phyloP scores from a whole-genome alignment of 2,797 vertebrate species.

The Gymnodraco acuticeps region DNA sequence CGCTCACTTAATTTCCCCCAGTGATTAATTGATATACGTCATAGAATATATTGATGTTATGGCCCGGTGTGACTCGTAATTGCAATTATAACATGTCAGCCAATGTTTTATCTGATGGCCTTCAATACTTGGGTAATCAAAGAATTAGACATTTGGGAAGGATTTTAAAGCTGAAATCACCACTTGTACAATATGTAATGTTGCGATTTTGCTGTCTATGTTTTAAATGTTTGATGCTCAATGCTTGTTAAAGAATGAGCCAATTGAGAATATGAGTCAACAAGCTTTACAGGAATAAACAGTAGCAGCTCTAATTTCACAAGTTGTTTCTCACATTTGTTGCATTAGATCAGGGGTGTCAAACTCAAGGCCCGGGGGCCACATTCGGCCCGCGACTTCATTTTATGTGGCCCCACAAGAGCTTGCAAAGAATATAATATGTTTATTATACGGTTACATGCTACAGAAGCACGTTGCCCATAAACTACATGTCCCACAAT shows the following conservation, averaged over 20 bases:
- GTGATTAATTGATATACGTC: slow-evolving; percentile 17
- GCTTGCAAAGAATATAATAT: too few relatives aligned
- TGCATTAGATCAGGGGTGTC: slow-evolving; percentile 17
- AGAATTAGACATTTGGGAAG: not conserved
- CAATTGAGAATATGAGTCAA: not conserved
- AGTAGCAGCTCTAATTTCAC: not conserved
- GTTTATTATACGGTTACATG: too few relatives aligned
- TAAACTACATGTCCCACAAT: too few relatives aligned
- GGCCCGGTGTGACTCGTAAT: not conserved
- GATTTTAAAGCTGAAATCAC: not conserved
- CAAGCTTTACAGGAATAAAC: not conserved
- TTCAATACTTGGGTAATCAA: not conserved
- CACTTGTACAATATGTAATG: not conserved
- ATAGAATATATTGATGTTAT: not conserved
- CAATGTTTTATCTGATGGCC: not conserved
- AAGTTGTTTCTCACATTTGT: slow-evolving; percentile 9
- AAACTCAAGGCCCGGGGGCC: too few relatives aligned
- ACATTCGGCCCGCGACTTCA: too few relatives aligned
- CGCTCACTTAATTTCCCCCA: slow-evolving; percentile 4
- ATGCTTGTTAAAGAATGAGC: too few relatives aligned
- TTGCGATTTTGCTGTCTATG: not conserved
- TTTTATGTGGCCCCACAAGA: too few relatives aligned
- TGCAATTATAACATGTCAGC: not conserved
- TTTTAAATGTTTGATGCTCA: not conserved
- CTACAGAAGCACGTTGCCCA: too few relatives aligned